These are phyloP conservation scores for Cecidostiba fungosa DNA, from an alignment of 2,888 invertebrate species.

Conservation along the genomic window DNA sequence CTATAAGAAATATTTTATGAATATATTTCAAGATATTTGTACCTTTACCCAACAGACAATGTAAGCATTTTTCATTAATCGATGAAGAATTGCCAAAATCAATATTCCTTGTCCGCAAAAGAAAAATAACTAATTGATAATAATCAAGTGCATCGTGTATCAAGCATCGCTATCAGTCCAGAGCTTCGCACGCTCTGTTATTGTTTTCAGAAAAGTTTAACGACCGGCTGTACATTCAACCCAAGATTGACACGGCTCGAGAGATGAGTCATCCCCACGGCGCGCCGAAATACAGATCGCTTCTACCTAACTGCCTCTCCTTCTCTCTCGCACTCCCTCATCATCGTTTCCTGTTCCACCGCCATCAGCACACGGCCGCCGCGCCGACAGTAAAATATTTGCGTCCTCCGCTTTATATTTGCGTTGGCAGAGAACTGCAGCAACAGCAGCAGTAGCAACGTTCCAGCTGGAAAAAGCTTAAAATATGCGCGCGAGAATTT, in stretches of 20 bases:
- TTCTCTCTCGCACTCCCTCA: conserved; percentile 28
- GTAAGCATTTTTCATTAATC: too few species aligned
- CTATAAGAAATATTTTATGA: too few species aligned
- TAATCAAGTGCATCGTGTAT: not conserved
- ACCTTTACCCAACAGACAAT: too few species aligned
- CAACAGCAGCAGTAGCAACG: not conserved
- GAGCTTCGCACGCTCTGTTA: conserved; percentile 14
- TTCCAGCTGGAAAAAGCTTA: not conserved
- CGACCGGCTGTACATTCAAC: conserved; percentile 48
- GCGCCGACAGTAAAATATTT: conserved; percentile 37
- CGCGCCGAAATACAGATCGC: conserved; percentile 34
- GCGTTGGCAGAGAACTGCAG: conserved; percentile 30
- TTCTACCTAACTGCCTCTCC: conserved; percentile 4
- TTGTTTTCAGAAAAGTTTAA: conserved; percentile 57
- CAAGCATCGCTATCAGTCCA: not conserved
- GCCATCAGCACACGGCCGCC: not conserved
- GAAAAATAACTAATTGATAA: not conserved
- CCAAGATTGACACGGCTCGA: conserved; percentile 36
- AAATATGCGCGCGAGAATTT: not conserved
- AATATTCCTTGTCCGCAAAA: not conserved
- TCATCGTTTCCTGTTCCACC: conserved; percentile 49
- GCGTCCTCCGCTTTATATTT: conserved; percentile 48
- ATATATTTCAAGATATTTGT: too few species aligned
- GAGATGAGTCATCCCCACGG: conserved; percentile 34
- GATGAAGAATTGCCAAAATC: too few species aligned